Evolutionary conservation across 2,888 invertebrate species (phyloP).

Genomic region (Leptinotarsa tumamoca): DNA sequence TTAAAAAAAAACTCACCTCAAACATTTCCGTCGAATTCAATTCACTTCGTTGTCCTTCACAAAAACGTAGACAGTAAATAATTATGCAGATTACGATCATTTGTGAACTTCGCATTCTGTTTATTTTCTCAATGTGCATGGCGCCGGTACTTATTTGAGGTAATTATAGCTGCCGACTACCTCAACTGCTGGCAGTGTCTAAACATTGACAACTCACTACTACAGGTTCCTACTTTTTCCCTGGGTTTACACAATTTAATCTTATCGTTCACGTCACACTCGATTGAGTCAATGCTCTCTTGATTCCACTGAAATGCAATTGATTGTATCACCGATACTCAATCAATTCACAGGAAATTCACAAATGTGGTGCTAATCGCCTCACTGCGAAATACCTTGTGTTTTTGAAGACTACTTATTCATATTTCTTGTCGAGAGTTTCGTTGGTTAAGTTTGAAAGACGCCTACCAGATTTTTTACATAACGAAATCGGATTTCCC

Average conservation of each 20-base stretch:
- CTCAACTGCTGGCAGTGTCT: not conserved
- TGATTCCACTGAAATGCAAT: not conserved
- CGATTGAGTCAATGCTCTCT: not conserved
- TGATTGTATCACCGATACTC: not conserved
- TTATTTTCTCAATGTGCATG: not conserved
- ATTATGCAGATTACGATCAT: not conserved
- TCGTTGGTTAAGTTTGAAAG: not conserved
- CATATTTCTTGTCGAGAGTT: not conserved
- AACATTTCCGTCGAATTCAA: not conserved
- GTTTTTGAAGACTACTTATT: too few relatives aligned
- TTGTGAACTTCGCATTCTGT: not conserved
- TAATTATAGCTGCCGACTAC: not conserved
- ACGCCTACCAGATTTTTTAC: not conserved
- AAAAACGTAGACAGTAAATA: not conserved
- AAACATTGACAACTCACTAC: too few relatives aligned
- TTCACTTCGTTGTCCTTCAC: slow-evolving; percentile 7
- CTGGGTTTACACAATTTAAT: not conserved
- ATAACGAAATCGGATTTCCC: too few relatives aligned
- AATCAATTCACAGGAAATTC: not conserved
- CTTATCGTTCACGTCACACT: not conserved
- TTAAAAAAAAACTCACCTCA: not conserved
- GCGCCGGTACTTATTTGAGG: not conserved
- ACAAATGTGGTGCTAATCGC: not conserved
- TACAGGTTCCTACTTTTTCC: not conserved
- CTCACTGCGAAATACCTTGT: too few relatives aligned